A percentile compares a stretch with the other conserved stretches of the same genome.
Conservation (phyloP, 23 tunicate species). For the Trididemnum nubilum region DNA sequence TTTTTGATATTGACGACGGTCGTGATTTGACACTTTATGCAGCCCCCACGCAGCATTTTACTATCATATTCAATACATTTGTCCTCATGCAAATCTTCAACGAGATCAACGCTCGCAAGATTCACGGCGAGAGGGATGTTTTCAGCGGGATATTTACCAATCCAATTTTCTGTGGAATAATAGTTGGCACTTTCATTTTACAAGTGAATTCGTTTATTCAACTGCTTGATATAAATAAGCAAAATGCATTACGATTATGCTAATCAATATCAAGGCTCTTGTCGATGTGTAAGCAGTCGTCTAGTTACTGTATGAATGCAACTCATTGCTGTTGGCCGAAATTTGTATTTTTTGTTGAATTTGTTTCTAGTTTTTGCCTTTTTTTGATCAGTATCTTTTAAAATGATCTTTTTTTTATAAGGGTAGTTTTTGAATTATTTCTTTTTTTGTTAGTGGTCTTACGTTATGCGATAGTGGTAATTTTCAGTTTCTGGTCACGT, state of each 20-base stretch:
- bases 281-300: no score
- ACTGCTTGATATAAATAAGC: no score
- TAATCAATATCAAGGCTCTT: no score
- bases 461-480: no score
- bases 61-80: constrained; percentile 91
- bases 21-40: constrained; percentile 63
- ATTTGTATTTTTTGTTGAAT: neutral
- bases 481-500: no score
- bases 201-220: constrained; percentile 72
- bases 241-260: no score
- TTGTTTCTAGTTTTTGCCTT: neutral
- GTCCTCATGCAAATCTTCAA: constrained; percentile 99
- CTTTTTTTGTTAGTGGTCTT: no score
- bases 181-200: constrained; percentile 74
- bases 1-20: constrained; percentile 93
- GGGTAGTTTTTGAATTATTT: no score
- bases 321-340: no score
- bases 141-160: constrained; percentile 87
- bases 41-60: constrained; percentile 92
- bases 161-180: constrained; percentile 73
- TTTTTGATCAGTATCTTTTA: neutral
- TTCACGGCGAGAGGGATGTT: constrained; percentile 97
- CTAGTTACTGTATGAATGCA: no score
- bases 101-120: constrained; percentile 96
- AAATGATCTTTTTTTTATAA: no score